Base-by-base conservation (phyloP, 1,140 invertebrate species). In the Pararge aegeria region DNA sequence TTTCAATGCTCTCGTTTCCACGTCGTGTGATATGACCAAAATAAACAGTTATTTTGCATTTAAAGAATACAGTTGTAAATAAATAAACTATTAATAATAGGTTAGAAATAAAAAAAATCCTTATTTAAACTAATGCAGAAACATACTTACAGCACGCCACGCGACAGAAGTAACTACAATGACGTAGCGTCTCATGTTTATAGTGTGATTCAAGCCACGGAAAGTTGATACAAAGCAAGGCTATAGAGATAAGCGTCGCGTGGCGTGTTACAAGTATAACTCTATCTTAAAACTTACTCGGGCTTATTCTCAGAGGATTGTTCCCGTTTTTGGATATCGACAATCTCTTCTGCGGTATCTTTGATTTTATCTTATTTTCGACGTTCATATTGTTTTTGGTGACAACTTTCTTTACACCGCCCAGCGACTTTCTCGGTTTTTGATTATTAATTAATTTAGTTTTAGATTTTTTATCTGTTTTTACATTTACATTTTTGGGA, bases 311-410 rank as follows among this genome's bases (percentile, higher is more conserved):
- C 6, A 70, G 19, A 0, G 55, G 27, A 38, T 68, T 67, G 7
- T 66, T 76, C 63, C n/a, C n/a, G 69, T 74, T 38, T 52, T 55
- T 34, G 27, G 48, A 3, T 34, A 42, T 18, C 20, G 52, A 44
- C 18, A 44, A 18, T n/a, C 48, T 55, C 13, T 74, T 80, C 55
- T 73, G 66, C 0, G 76, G 76, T 48, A 83, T 80, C 49, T 80
- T 83, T 12, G 40, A 40, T n/a, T 48, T 55, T n/a, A 57, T 37
- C 15, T 20, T 58, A 50, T 64, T 53, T 49, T 51, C 52, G 21
- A 18, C 29, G 18, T 64, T 65, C 21, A 37, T 38, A 61, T 18
- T 61, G n/a, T 51, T 54, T 34, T 48, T 62, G 0, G 38, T 54
- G 3, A 15, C 51, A 20, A 42, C 18, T 46, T 38, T 64, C 13